Percentiles rank a stretch among this genome's conserved stretches.
Evolutionary conservation across 2,888 invertebrate genomes (phyloP).

Genomic region (Xestia ashworthii): DNA sequence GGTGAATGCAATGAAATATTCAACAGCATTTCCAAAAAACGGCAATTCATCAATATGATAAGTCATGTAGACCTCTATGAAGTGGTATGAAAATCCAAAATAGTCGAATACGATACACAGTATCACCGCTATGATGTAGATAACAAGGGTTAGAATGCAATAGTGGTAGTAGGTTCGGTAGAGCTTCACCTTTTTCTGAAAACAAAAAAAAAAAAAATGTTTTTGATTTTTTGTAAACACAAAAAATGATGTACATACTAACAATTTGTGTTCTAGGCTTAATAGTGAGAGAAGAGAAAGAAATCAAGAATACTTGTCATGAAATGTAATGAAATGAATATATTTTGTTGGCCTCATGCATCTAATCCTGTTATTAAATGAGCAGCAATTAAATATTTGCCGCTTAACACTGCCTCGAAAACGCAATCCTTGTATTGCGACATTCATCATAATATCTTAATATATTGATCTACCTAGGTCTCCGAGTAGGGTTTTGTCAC

Average conservation of each 20-base stretch:
- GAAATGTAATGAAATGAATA: too few species aligned
- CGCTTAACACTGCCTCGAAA: too few species aligned
- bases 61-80: conserved; percentile 8
- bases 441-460: too few species aligned
- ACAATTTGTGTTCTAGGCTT: too few species aligned
- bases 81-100: background rate
- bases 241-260: background rate
- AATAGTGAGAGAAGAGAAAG: background rate
- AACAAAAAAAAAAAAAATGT: background rate
- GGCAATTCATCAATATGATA: background rate
- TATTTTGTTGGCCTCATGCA: too few species aligned
- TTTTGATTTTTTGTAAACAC: background rate
- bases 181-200: conserved; percentile 40
- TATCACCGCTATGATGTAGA: background rate
- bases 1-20: background rate
- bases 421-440: too few species aligned
- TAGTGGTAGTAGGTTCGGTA: conserved; percentile 34
- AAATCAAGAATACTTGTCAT: too few species aligned
- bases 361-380: too few species aligned
- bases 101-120: background rate
- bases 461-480: too few species aligned
- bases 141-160: conserved; percentile 19
- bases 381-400: too few species aligned
- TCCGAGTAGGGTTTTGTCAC: too few species aligned
- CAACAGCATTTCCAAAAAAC: too few species aligned